A percentile compares a stretch with the other conserved stretches of the same genome.
Conservation (phyloP, 2,797 vertebrate genomes). For the Sebastiscus albofasciatus region DNA sequence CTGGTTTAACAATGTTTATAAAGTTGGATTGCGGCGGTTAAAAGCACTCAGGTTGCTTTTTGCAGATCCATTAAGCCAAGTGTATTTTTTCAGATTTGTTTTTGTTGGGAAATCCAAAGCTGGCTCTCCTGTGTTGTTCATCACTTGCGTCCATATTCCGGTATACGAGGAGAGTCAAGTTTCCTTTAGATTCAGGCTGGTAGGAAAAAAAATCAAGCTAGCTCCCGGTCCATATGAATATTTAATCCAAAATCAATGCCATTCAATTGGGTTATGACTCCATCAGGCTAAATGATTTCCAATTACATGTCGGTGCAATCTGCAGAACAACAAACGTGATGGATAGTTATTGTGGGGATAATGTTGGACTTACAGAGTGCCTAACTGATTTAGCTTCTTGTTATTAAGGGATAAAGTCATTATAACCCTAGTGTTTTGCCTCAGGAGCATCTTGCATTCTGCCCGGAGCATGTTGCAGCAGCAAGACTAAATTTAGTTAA, state of each 20-base stretch:
- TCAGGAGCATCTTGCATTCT: conserved; percentile 33
- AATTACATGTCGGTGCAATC: conserved; percentile 57
- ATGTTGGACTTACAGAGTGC: conserved; percentile 60
- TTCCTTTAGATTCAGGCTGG: conserved; percentile 51
- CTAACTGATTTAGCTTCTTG: conserved; percentile 70
- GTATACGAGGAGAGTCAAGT: conserved; percentile 23
- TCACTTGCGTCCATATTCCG: conserved; percentile 16
- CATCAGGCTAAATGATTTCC: conserved; percentile 65
- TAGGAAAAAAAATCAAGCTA: conserved; percentile 22
- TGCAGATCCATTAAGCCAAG: not conserved
- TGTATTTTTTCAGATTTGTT: conserved; percentile 5
- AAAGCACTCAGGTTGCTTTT: not conserved
- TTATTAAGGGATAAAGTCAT: conserved; percentile 72
- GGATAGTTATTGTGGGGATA: conserved; percentile 64
- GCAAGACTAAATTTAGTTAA: conserved; percentile 45
- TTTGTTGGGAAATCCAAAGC: not conserved
- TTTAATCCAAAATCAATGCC: conserved; percentile 75
- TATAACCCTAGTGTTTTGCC: conserved; percentile 46
- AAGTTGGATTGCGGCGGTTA: not conserved
- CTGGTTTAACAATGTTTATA: conserved; percentile 13
- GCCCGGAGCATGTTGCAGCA: conserved; percentile 4
- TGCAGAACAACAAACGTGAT: conserved; percentile 59
- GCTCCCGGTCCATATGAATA: conserved; percentile 46
- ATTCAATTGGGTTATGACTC: conserved; percentile 75
- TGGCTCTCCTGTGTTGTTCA: not conserved